Evolutionary conservation across 2,797 vertebrate species (phyloP).

Genomic region (Rallus crepitans): DNA sequence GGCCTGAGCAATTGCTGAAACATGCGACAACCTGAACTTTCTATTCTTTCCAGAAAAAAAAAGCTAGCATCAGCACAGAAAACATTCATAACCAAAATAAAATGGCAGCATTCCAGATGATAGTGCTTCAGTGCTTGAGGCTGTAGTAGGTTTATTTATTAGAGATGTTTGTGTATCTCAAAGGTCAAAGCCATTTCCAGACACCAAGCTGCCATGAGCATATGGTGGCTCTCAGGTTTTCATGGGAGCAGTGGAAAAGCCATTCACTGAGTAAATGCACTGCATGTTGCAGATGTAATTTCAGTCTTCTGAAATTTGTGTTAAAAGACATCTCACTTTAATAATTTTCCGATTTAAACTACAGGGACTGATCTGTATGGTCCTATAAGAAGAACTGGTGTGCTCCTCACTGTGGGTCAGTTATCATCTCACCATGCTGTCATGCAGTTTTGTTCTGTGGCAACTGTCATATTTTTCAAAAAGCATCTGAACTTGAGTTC

Average conservation of each 20-base stretch:
- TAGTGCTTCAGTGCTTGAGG: neutral
- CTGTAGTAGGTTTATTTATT: neutral
- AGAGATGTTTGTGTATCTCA: neutral
- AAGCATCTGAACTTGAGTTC: neutral
- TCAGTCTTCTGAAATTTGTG: neutral
- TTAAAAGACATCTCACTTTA: neutral
- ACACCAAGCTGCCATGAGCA: neutral
- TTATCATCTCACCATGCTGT: neutral
- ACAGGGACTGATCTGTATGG: no score
- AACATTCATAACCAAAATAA: neutral
- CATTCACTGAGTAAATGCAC: neutral
- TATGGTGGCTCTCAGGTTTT: neutral
- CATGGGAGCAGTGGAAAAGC: neutral
- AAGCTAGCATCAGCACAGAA: neutral
- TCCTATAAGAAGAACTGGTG: neutral
- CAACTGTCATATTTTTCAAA: neutral
- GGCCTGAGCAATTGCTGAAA: neutral
- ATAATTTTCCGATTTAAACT: neutral
- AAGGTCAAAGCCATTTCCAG: neutral
- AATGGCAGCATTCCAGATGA: neutral
- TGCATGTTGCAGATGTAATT: neutral
- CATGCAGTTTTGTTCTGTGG: neutral
- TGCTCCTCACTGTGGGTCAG: neutral
- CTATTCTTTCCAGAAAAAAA: neutral
- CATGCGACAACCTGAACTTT: neutral